Conservation (phyloP, 2,113 vertebrate species). For the Vombatus ursinus region DNA sequence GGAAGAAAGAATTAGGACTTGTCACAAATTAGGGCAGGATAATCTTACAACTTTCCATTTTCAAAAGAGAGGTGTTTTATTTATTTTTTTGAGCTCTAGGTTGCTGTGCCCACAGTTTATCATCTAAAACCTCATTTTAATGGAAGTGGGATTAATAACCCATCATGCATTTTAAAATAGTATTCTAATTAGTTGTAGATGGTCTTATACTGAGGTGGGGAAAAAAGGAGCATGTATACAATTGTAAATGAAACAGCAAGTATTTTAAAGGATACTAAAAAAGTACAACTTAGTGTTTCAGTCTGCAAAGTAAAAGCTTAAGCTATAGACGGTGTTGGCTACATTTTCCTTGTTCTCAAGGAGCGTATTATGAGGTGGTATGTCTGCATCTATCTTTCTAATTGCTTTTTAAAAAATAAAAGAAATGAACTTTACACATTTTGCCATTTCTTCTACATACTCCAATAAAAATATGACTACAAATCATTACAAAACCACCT, state of each 20-base stretch:
- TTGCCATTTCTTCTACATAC: constrained; percentile 80
- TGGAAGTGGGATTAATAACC: constrained; percentile 39
- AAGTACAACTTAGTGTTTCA: constrained; percentile 57
- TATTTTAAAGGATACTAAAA: constrained; percentile 71
- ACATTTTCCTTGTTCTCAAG: constrained; percentile 59
- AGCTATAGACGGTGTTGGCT: constrained; percentile 50
- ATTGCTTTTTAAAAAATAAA: constrained; percentile 78
- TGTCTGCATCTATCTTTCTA: constrained; percentile 70
- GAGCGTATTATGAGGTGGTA: constrained; percentile 37
- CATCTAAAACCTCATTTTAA: constrained; percentile 41
- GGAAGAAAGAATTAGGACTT: constrained; percentile 25
- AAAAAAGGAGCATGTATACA: constrained; percentile 18
- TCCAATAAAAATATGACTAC: constrained; percentile 85
- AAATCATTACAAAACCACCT: constrained; percentile 84
- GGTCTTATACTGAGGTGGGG: constrained; percentile 5
- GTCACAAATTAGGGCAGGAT: not conserved
- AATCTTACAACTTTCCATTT: not conserved
- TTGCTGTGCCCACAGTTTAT: constrained; percentile 50
- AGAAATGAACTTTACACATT: constrained; percentile 77
- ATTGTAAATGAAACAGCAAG: constrained; percentile 16
- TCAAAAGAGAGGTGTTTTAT: not conserved
- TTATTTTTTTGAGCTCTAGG: constrained; percentile 5
- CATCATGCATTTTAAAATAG: constrained; percentile 55
- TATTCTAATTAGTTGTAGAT: constrained; percentile 18
- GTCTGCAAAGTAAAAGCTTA: constrained; percentile 67